A percentile compares a stretch with the other conserved stretches of the same genome.
Evolutionary conservation across 2,888 invertebrate species (phyloP).

Genomic region (Brachycybe producta): DNA sequence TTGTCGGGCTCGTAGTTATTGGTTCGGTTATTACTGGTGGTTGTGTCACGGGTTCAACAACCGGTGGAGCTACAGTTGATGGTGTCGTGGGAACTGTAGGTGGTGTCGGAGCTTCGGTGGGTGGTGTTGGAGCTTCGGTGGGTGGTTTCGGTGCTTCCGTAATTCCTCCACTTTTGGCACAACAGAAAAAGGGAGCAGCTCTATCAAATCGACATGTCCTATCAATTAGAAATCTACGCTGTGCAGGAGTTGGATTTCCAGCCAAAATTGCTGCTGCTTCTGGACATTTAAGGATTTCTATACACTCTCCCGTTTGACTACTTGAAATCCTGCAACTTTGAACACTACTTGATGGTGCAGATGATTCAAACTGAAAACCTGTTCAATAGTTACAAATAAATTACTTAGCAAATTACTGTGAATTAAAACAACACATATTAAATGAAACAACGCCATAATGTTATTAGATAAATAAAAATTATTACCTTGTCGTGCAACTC

Average conservation of each 20-base stretch:
- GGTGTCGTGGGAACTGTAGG: background rate
- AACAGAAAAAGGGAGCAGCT: slow-evolving; percentile 9
- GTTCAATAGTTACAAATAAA: background rate
- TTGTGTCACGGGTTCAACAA: background rate
- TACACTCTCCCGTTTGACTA: slow-evolving; percentile 5
- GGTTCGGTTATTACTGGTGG: background rate
- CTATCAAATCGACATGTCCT: slow-evolving; percentile 11
- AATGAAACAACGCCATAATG: too few species aligned
- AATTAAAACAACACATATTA: too few species aligned
- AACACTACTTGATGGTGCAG: background rate
- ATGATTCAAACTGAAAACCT: slow-evolving; percentile 7
- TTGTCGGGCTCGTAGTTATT: too few species aligned
- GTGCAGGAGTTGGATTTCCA: background rate
- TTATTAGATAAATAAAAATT: too few species aligned
- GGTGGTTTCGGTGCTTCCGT: background rate
- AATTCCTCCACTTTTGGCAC: background rate
- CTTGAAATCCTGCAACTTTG: slow-evolving; percentile 1
- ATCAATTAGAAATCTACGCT: slow-evolving; percentile 6
- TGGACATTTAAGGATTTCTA: slow-evolving; percentile 9
- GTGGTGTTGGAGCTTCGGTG: background rate
- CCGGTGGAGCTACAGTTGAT: background rate
- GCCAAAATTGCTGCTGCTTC: slow-evolving; percentile 8
- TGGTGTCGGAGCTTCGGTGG: background rate
- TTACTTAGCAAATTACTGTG: too few species aligned
- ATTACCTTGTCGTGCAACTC: too few species aligned